phyloP scores from a whole-genome alignment of 2,113 vertebrate genomes.

The Picathartes gymnocephalus region DNA sequence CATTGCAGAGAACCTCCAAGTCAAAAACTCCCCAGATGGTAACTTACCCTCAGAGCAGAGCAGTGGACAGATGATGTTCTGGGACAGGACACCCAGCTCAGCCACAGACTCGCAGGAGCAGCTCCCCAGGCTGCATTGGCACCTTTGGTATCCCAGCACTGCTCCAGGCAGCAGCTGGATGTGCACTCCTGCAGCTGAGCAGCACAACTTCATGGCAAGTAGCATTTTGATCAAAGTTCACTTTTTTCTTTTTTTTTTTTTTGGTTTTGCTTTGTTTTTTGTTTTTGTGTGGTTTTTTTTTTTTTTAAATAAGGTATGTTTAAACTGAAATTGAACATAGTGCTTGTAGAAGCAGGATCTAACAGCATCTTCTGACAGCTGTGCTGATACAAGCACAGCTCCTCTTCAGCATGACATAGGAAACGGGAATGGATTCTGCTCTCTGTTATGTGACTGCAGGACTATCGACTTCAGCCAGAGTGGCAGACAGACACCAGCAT shows the following conservation, averaged over 20 bases:
- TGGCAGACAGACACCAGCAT: background rate
- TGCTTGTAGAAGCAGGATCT: slow-evolving; percentile 5
- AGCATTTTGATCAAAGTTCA: background rate
- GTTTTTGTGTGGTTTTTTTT: too few relatives aligned
- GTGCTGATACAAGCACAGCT: background rate
- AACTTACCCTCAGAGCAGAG: background rate
- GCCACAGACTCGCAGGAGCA: background rate
- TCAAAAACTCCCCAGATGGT: background rate
- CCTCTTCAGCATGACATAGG: background rate
- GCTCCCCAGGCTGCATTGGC: background rate
- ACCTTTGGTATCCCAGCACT: background rate
- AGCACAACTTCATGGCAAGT: background rate
- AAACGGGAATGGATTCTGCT: background rate
- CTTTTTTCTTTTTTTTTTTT: background rate
- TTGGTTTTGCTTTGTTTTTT: too few relatives aligned
- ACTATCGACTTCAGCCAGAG: background rate
- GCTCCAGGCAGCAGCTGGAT: background rate
- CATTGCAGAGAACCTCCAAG: background rate
- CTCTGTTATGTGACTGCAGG: background rate
- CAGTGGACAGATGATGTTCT: background rate
- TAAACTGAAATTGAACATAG: background rate
- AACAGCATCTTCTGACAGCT: slow-evolving; percentile 25
- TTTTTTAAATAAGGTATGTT: background rate
- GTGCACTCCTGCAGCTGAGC: background rate
- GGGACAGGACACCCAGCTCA: background rate